phyloP scores from a whole-genome alignment of 2,888 invertebrate genomes.

The Rambutsinella grinnellia region DNA sequence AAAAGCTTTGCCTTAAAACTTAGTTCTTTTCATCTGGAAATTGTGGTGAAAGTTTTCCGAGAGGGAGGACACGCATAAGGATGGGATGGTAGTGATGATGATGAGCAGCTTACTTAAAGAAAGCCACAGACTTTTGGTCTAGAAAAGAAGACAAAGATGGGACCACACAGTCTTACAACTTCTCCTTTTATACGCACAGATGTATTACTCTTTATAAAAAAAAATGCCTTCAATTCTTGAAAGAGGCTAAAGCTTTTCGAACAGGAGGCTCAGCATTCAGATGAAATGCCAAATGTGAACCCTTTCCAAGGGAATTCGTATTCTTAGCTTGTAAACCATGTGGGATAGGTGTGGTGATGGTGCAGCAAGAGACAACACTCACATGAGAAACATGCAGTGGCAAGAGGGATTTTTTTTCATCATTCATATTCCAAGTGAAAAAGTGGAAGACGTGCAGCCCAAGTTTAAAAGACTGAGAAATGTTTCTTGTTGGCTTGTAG shows the following conservation, averaged over 20 bases:
- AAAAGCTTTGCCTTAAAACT: too few species aligned
- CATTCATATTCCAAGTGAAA: conserved; percentile 31
- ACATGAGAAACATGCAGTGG: background rate
- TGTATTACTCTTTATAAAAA: too few species aligned
- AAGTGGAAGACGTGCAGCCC: conserved; percentile 11
- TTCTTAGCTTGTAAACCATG: conserved; percentile 1
- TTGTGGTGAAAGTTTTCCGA: background rate
- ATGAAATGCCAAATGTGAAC: conserved; percentile 13
- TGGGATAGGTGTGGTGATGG: background rate
- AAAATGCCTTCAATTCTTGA: background rate
- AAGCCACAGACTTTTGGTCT: background rate
- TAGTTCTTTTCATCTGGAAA: background rate
- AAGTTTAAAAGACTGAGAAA: conserved; percentile 30
- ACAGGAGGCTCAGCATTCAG: background rate
- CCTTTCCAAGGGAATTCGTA: background rate
- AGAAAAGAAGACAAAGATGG: background rate
- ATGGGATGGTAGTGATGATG: background rate
- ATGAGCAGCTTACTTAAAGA: background rate
- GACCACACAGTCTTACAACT: background rate
- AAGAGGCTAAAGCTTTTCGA: background rate
- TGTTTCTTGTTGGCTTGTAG: background rate
- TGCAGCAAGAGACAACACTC: background rate
- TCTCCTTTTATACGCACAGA: background rate
- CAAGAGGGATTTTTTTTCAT: conserved; percentile 14
- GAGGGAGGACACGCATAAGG: background rate